phyloP scores from a whole-genome alignment of 2,888 invertebrate genomes.

The Drosophila buzzatii region DNA sequence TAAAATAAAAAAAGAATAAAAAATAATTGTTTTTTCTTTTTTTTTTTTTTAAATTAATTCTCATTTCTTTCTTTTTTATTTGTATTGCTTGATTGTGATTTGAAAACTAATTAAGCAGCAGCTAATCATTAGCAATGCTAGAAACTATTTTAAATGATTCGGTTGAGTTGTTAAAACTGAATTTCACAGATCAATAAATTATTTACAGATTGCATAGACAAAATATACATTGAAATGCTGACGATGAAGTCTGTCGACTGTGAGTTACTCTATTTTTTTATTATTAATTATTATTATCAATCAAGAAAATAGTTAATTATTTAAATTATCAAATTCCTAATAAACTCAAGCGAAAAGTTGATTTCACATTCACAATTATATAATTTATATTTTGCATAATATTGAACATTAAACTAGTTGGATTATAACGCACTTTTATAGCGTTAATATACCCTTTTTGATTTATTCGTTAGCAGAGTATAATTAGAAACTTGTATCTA shows the following conservation, averaged over 20 bases:
- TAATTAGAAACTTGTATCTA: conserved; percentile 48
- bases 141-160: conserved; percentile 70
- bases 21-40: too few relatives aligned
- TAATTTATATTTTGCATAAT: not conserved
- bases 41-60: not conserved
- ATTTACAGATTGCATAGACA: conserved; percentile 46
- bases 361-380: not conserved
- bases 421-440: too few relatives aligned
- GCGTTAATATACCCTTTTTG: not conserved
- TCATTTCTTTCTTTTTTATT: not conserved
- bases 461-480: not conserved
- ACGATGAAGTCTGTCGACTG: not conserved
- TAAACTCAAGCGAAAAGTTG: not conserved
- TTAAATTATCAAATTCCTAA: not conserved
- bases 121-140: conserved; percentile 73
- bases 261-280: not conserved
- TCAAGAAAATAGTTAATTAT: not conserved
- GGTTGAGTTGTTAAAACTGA: conserved; percentile 62
- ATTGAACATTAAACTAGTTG: not conserved
- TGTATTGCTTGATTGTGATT: conserved; percentile 38
- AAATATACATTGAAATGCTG: conserved; percentile 19
- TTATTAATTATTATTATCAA: not conserved
- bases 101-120: conserved; percentile 61
- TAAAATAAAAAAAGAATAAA: too few relatives aligned
- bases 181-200: conserved; percentile 60